Conservation (phyloP, 2,888 invertebrate species). For the Anaspis maculata region DNA sequence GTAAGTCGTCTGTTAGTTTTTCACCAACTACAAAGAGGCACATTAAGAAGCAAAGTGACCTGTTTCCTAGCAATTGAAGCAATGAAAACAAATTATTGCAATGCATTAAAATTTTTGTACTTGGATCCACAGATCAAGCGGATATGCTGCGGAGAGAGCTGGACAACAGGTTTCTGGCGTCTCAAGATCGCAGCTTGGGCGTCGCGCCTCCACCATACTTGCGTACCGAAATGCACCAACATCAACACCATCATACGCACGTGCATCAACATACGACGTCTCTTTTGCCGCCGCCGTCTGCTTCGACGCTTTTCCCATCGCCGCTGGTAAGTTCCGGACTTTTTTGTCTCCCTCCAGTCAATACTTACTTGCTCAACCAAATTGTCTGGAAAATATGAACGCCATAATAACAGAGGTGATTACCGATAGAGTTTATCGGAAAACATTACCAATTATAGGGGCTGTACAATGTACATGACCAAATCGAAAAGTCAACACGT, state of each 20-base stretch:
- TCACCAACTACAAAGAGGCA: too few species aligned
- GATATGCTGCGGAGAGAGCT: slow-evolving; percentile 83
- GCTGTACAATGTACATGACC: too few species aligned
- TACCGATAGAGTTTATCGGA: too few species aligned
- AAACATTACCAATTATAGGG: too few species aligned
- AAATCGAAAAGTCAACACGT: too few species aligned
- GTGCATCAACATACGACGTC: slow-evolving; percentile 76
- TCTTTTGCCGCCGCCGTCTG: slow-evolving; percentile 51
- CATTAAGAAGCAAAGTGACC: too few species aligned
- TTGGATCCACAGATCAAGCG: slow-evolving; percentile 53
- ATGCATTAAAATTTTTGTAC: too few species aligned
- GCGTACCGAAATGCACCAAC: slow-evolving; percentile 85
- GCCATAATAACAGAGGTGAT: not conserved
- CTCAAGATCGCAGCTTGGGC: slow-evolving; percentile 60
- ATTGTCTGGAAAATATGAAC: slow-evolving; percentile 4
- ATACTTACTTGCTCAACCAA: too few species aligned
- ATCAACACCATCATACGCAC: slow-evolving; percentile 88
- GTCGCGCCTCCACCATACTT: slow-evolving; percentile 49
- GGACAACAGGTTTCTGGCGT: slow-evolving; percentile 80
- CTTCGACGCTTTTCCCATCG: slow-evolving; percentile 53
- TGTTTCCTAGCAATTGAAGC: too few species aligned
- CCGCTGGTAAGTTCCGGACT: slow-evolving; percentile 59
- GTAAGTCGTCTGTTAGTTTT: too few species aligned
- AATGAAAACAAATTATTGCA: too few species aligned
- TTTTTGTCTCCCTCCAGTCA: too few species aligned